These are phyloP conservation scores for Sthenelais limicola DNA, from an alignment of 2,888 invertebrate genomes.

Conservation along the genomic window DNA sequence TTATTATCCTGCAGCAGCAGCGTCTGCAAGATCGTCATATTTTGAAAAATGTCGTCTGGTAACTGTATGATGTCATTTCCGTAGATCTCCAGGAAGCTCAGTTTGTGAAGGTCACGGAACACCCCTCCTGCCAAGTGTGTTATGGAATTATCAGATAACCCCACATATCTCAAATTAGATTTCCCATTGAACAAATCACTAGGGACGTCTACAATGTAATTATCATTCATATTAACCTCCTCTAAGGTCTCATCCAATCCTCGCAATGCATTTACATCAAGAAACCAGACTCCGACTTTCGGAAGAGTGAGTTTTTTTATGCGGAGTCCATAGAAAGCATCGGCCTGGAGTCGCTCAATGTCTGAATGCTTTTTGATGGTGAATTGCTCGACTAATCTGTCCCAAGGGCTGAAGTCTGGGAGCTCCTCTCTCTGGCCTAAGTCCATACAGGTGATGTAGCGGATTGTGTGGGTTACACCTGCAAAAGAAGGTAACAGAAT, in stretches of 20 bases:
- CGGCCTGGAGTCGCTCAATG: background rate
- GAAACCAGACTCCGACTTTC: background rate
- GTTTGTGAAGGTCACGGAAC: background rate
- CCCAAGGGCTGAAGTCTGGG: background rate
- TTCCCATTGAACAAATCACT: slow-evolving; percentile 1
- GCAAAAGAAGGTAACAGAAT: too few species aligned
- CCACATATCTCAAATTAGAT: background rate
- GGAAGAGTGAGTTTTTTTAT: background rate
- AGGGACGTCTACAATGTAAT: background rate
- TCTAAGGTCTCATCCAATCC: background rate
- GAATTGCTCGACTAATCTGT: background rate
- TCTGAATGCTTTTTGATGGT: background rate
- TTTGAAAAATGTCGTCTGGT: background rate
- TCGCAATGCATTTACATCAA: background rate
- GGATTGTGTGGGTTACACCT: too few species aligned
- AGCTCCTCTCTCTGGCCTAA: background rate
- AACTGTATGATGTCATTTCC: background rate
- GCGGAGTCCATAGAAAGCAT: slow-evolving; percentile 1
- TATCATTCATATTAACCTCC: background rate
- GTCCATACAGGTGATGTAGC: background rate
- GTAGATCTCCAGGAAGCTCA: background rate
- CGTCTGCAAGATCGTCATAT: background rate
- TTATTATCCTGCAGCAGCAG: slow-evolving; percentile 8
- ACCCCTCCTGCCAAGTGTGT: background rate
- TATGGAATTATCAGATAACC: background rate